These are phyloP conservation scores for Crotalus horridus DNA, from an alignment of 2,113 vertebrate species.

Conservation along the genomic window DNA sequence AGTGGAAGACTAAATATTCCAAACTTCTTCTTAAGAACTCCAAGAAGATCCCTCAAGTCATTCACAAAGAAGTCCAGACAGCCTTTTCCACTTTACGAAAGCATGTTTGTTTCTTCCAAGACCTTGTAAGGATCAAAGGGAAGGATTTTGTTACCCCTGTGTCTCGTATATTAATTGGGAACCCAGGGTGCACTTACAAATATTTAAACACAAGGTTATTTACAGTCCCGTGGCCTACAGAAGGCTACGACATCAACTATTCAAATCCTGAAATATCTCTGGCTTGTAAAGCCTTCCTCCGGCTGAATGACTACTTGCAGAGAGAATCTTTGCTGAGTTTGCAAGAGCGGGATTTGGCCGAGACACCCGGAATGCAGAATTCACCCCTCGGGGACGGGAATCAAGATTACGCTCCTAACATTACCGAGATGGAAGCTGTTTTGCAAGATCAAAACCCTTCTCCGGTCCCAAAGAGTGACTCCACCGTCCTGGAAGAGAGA, in stretches of 20 bases:
- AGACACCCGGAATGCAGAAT: constrained; percentile 52
- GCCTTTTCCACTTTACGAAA: constrained; percentile 77
- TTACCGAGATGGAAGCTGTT: neutral
- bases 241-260: constrained; percentile 69
- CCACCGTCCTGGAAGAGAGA: constrained; percentile 49
- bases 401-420: constrained; percentile 30
- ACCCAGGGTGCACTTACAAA: constrained; percentile 90
- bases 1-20: constrained; percentile 92
- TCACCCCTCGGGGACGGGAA: constrained; percentile 39
- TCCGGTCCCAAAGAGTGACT: constrained; percentile 29
- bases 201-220: constrained; percentile 95
- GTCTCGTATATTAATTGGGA: constrained; percentile 87
- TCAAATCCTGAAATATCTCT: constrained; percentile 76
- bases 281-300: constrained; percentile 86
- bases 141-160: constrained; percentile 89
- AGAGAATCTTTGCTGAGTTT: constrained; percentile 65
- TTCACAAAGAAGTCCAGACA: constrained; percentile 80
- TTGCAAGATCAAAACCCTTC: constrained; percentile 54
- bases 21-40: constrained; percentile 82
- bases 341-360: constrained; percentile 52
- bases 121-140: constrained; percentile 88
- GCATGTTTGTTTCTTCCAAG: constrained; percentile 83
- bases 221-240: constrained; percentile 88
- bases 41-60: constrained; percentile 71
- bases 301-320: constrained; percentile 87